Evolutionary conservation across 92 coral and sea anemone species (phyloP), one percentile per base, ranked within the genome.

Genomic region (Porites lobata): DNA sequence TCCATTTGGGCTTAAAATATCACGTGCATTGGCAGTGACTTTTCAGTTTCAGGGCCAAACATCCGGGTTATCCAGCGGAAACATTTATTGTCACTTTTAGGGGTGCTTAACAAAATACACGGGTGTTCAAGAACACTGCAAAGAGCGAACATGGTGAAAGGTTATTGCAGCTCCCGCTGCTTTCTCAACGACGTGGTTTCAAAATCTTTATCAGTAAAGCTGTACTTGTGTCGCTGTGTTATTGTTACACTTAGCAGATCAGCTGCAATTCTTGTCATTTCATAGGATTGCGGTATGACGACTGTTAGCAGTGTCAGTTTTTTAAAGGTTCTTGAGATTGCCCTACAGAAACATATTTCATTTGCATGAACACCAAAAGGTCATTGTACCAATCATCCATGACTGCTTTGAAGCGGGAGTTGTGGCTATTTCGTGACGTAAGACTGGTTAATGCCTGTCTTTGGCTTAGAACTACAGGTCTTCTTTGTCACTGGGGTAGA

Each of bases 131-230:
- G 78, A 59, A 54, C 21, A 43, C 24, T 64, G 83, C 9, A 19
- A 50, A 38, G 47, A 38, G 47, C 6, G 53, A 78, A 14, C 59
- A 61, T 32, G 20, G 52, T 22, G 20, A 47, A 52, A 14, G 77
- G 66, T 52, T 20, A 10, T 51, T 18, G 61, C 24, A 62, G 67
- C 80, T 62, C 87, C 87, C 50, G 87, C 87, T 84, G 87, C 50
- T 74, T 69, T 32, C 38, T 79, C 83, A 65, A 79, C 83, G 68
- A 79, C 18, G 69, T 29, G 78, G 86, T 82, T 81, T 81, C 56
- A 65, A 22, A n/a, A 24, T n/a, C 75, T 56, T 18, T 43, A 62
- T 50, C 72, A 74, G 50, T 74, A 73, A 50, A 75, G 72, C 87
- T 63, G 64, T 21, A 21, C 52, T 52, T 7, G 59, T 62, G 80